Percentiles rank a stretch among this genome's conserved stretches.
Evolutionary conservation across 2,888 invertebrate species (phyloP).

Genomic region (Carpatolechia fugitivella): DNA sequence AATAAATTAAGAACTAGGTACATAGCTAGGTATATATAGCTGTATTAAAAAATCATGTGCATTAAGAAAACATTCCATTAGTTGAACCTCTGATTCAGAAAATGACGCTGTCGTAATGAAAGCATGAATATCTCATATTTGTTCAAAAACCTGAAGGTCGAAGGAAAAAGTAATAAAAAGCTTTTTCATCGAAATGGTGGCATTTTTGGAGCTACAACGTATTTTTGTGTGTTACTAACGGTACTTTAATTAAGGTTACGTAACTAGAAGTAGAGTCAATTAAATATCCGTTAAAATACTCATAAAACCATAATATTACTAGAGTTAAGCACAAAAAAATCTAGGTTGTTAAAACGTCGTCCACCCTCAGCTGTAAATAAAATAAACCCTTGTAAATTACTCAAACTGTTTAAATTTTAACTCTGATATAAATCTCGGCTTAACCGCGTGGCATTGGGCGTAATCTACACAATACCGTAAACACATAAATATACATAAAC

Average conservation of each 20-base stretch:
- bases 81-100: no score
- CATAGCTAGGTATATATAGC: no score
- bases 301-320: background rate
- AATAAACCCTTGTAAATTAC: slow-evolving; percentile 28
- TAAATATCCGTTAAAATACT: slow-evolving; percentile 1
- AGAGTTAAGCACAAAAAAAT: background rate
- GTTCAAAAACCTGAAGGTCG: no score
- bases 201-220: no score
- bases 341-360: background rate
- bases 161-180: no score
- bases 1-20: no score
- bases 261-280: background rate
- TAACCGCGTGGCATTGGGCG: slow-evolving; percentile 36
- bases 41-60: no score
- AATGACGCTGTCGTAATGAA: no score
- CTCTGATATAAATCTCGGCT: slow-evolving; percentile 30
- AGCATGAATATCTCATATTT: no score
- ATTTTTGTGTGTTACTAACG: background rate
- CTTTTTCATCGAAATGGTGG: no score
- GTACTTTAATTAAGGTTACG: background rate
- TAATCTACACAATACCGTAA: slow-evolving; percentile 20
- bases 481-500: slow-evolving; percentile 9
- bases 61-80: no score
- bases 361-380: slow-evolving; percentile 8
- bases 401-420: slow-evolving; percentile 7